Percentiles rank a stretch among this genome's conserved stretches.
These are phyloP conservation scores for Martes flavigula DNA, from an alignment of 2,797 vertebrate species.

Conservation along the genomic window DNA sequence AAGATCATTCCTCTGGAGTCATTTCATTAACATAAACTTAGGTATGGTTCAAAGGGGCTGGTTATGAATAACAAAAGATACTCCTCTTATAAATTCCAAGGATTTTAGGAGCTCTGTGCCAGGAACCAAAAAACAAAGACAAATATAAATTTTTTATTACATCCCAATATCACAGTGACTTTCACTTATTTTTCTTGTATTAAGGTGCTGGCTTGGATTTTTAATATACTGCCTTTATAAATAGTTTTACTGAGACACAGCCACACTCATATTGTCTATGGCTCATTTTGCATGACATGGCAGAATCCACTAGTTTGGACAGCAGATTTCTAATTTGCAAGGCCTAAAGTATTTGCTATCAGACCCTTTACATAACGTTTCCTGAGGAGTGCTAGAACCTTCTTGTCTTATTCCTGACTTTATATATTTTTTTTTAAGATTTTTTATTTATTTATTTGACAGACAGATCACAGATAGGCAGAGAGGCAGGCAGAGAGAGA, in stretches of 20 bases:
- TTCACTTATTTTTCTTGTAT: background rate
- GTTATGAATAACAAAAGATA: background rate
- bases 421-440: no score
- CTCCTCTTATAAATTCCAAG: background rate
- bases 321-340: background rate
- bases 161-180: background rate
- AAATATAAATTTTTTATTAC: background rate
- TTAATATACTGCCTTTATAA: background rate
- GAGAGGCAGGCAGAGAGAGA: no score
- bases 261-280: background rate
- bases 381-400: background rate
- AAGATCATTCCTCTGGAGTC: background rate
- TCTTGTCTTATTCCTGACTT: background rate
- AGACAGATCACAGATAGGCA: no score
- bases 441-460: no score
- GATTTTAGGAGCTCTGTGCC: background rate
- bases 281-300: background rate
- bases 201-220: background rate
- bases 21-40: background rate
- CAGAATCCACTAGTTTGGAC: background rate
- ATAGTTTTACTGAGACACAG: conserved; percentile 20
- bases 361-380: background rate
- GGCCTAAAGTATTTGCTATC: background rate
- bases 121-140: background rate
- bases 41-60: background rate